Evolutionary conservation across 2,797 vertebrate species (phyloP), one percentile per base, ranked within the genome.

Genomic region (Micrastur ruficollis): DNA sequence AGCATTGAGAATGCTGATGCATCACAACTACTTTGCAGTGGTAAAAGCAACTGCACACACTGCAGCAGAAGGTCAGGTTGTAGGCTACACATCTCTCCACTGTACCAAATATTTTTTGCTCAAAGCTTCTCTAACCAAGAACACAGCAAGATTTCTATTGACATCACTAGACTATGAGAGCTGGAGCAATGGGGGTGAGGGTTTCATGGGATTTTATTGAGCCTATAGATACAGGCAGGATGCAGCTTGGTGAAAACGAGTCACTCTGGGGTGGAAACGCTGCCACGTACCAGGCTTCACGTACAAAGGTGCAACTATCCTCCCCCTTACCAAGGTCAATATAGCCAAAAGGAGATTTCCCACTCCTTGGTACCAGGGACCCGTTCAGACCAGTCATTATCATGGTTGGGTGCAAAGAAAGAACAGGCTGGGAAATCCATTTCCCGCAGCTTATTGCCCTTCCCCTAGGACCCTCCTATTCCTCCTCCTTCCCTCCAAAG

Each of bases 211-310:
- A 78, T 78, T 58, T 27, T 68, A 44, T 1, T 17, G 4, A 76
- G 42, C 38, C 63, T 47, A 38, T 2, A 1, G 42, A 50, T 11
- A 70, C 9, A 66, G 26, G 19, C 14, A 65, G 29, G 42, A 44
- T 23, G 31, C 11, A 50, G 7, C 32, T 4, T 27, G 21, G 50
- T 61, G 25, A 81, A 80, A 84, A n/a, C 11, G 8, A 20, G 27
- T 42, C 42, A 49, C 15, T 32, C 42, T 4, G 6, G 7, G 23
- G 49, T 65, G 29, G 67, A 66, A 76, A 81, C 3, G 2, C 23
- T 58, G n/a, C 44, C 63, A 23, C 0, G 0, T 17, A 34, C 19
- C 23, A 72, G 12, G 16, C 29, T 50, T 84, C 22, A 2, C 0
- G 0, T 72, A 34, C 34, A 40, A 40, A 36, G 9, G 59, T 14